Evolutionary conservation across 2,113 vertebrate species (phyloP).

Genomic region (Coregonus clupeaformis): DNA sequence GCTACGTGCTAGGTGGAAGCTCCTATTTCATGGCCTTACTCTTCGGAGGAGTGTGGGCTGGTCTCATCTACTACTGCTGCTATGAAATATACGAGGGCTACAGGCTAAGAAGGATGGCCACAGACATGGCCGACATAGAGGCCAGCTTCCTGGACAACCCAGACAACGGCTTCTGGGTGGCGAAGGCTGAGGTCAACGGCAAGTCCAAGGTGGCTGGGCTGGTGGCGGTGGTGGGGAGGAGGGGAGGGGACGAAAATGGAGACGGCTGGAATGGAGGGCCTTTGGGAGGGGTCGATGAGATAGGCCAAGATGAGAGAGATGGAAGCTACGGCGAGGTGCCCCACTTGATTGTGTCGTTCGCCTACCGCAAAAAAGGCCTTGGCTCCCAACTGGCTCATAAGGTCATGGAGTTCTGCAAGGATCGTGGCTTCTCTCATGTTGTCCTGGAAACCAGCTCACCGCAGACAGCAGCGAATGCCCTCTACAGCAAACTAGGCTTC

Average conservation of each 20-base stretch:
- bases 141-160: slow-evolving; percentile 62
- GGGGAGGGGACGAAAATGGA: slow-evolving; percentile 18
- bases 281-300: neutral
- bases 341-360: slow-evolving; percentile 52
- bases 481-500: slow-evolving; percentile 60
- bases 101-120: slow-evolving; percentile 45
- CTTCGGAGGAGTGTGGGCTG: slow-evolving; percentile 62
- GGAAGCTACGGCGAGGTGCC: slow-evolving; percentile 52
- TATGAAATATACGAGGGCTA: slow-evolving; percentile 60
- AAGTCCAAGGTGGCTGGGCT: slow-evolving; percentile 57
- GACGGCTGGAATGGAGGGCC: slow-evolving; percentile 49
- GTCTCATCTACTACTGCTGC: slow-evolving; percentile 69
- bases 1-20: slow-evolving; percentile 69
- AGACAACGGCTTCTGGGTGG: slow-evolving; percentile 68
- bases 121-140: slow-evolving; percentile 63
- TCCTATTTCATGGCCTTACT: slow-evolving; percentile 66
- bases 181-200: slow-evolving; percentile 52
- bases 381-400: slow-evolving; percentile 49
- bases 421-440: slow-evolving; percentile 48
- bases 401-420: slow-evolving; percentile 65
- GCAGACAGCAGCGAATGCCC: slow-evolving; percentile 49
- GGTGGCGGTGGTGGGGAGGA: slow-evolving; percentile 48
- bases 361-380: slow-evolving; percentile 44
- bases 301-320: neutral
- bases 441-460: slow-evolving; percentile 58